Evolutionary conservation across 2,797 vertebrate species (phyloP), one percentile per base, ranked within the genome.

Genomic region (Zenarchopterus dispar): DNA sequence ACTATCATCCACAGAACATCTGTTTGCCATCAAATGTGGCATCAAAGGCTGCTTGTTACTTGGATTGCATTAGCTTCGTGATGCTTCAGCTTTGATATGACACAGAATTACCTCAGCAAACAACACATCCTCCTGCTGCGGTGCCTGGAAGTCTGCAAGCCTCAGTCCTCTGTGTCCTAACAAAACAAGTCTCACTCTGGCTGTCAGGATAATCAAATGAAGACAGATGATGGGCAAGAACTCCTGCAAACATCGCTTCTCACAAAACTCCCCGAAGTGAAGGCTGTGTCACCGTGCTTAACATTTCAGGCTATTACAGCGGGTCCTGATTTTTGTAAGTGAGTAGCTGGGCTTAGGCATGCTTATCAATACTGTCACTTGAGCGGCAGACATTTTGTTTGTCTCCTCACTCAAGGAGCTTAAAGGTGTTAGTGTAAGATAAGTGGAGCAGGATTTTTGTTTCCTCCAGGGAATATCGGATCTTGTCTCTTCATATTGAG

Each of bases 371-470:
- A 60, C 48, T 62, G 79, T 70, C 68, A 84, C 63, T 73, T 49
- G 49, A 71, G 73, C 62, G 60, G 66, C 61, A 71, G 69, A 65
- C 72, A 63, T 70, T 80, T 75, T 77, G 67, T 88, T 82, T 82
- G 49, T 77, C 56, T 73, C 56, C 43, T 76, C 67, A 68, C 70
- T 86, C 68, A 56, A 65, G 81, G 55, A 64, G 65, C 77, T 78
- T 69, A 69, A 88, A 90, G 79, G 87, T 91, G 90, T 82, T 76
- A 1, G 41, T n/a, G 47, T 26, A 77, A 84, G 88, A 91, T 90
- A 89, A 88, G 81, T 68, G 56, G 45, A 68, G 74, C 62, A 8
- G 44, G 28, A 44, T 50, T 75, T 79, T 69, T 56, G 44, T 69
- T 82, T 73, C 67, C 60, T 68, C 63, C 18, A 6, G 48, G 69